Base-by-base conservation (phyloP, 1,140 invertebrate genomes). In the Odontomachus brunneus region DNA sequence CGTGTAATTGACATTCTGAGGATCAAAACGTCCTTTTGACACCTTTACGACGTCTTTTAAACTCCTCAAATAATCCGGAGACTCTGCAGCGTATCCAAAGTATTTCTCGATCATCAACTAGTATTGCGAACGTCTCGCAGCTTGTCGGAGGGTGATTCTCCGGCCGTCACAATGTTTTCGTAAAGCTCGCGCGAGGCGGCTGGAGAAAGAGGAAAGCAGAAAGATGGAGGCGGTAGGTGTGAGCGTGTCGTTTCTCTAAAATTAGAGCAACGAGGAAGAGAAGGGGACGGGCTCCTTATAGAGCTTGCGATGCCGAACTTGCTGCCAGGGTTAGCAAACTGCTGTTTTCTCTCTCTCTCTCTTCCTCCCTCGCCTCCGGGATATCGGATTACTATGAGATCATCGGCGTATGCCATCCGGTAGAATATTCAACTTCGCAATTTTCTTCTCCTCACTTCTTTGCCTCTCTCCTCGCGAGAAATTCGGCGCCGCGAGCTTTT, bases 201-300 rank as follows among this genome's bases (percentile, higher is more conserved):
- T 1, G 33, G n/a, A 71, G 15, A 44, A 69, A 53, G 53, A 44
- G n/a, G 44, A 65, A 63, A 48, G 49, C 53, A 55, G 44, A 60
- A 33, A 65, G 48, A 76, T 24, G 48, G 55, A 83, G 74, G 48
- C 49, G 66, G 65, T 83, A 59, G 80, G 59, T 15, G 72, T 62
- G 49, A 82, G 74, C 82, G 33, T 67, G 82, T 67, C 65, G 81
- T 62, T 83, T 69, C 78, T 90, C 92, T 94, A 94, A 92, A 94
- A 94, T 94, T 94, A 94, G 93, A 87, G 85, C 86, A 86, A 66
- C 82, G 82, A 84, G 76, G 89, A 89, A 89, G 91, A 91, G 91
- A 91, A 91, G 91, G 92, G 92, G 90, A 51, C 89, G 88, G 92
- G 89, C 93, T 93, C 93, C 93, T 93, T 94, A 94, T 94, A 94